Base-by-base conservation (phyloP, 2,113 vertebrate species). In the Orthonyx spaldingii region DNA sequence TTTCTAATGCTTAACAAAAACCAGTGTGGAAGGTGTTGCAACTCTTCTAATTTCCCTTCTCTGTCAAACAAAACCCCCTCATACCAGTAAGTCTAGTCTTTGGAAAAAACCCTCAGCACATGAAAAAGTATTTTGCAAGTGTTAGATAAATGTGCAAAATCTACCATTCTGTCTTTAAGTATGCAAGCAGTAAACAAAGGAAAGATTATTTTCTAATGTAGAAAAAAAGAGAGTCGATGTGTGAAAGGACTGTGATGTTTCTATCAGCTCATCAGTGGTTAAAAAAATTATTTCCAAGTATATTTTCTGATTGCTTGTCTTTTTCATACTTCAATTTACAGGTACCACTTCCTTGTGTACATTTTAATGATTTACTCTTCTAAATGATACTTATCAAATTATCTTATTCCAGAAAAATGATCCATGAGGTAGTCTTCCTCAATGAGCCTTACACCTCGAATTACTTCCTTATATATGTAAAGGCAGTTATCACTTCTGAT, bases 321-420 rank as follows among this genome's bases (percentile, higher is more conserved):
- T 63, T 63, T 76, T 76, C 17, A 3, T 9, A 42, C 8, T 86
- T 84, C 59, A 70, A 28, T 90, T 80, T 88, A 33, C 17, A 78
- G 37, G 24, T 94, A 66, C 17, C 11, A 32, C n/a, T 92, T 92
- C 15, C 37, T 71, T 65, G 10, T 82, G 64, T 78, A 41, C 9
- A 21, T 71, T 96, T 89, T 61, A 93, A 72, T 80, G 46, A 93
- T 83, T 71, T 89, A 28, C 69, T 66, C 44, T 78, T 84, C 32
- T 37, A 93, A 81, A 80, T 88, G 9, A 49, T 77, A 70, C 57
- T 92, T 93, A 68, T 13, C 42, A 93, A 85, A 87, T 89, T 55
- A 91, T 7, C 14, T 78, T 84, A 66, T 72, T 93, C 76, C 78
- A 91, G 92, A 94, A 92, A 90, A 96, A 82, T 33, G 68, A 90